A percentile compares a stretch with the other conserved stretches of the same genome.
These are phyloP conservation scores for Lasioglossum leucozonium DNA, from an alignment of 2,888 invertebrate species.

Conservation along the genomic window DNA sequence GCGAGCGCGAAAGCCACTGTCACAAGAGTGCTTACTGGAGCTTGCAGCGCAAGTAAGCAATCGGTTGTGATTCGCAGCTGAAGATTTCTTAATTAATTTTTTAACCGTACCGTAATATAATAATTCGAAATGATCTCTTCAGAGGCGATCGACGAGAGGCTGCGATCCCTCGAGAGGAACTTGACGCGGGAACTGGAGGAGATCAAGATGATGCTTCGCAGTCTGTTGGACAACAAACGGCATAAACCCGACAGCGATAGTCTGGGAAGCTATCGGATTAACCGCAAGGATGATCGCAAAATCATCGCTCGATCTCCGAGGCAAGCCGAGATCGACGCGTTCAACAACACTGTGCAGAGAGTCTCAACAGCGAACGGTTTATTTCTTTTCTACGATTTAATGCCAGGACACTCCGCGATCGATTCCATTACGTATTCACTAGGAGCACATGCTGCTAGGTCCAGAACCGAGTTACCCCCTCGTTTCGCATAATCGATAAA, in stretches of 20 bases:
- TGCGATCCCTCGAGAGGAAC: conserved; percentile 69
- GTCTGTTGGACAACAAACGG: conserved; percentile 19
- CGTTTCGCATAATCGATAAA: not conserved
- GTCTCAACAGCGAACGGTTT: conserved; percentile 49
- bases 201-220: conserved; percentile 62
- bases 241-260: not conserved
- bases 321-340: conserved; percentile 68
- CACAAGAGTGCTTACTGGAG: conserved; percentile 82
- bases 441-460: not conserved
- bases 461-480: not conserved
- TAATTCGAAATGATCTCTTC: conserved; percentile 29
- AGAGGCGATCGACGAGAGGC: conserved; percentile 74
- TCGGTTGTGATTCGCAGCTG: not conserved
- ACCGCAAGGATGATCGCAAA: not conserved
- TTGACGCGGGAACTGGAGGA: conserved; percentile 69
- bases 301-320: conserved; percentile 50
- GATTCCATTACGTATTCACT: conserved; percentile 1
- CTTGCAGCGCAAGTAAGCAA: conserved; percentile 80
- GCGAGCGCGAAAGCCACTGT: conserved; percentile 83
- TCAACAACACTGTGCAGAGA: conserved; percentile 70
- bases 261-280: not conserved
- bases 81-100: not conserved
- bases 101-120: not conserved
- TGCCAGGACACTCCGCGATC: not conserved
- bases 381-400: conserved; percentile 21